Base-by-base conservation (phyloP, 2,888 invertebrate genomes). In the Stenolophus ochropezus region DNA sequence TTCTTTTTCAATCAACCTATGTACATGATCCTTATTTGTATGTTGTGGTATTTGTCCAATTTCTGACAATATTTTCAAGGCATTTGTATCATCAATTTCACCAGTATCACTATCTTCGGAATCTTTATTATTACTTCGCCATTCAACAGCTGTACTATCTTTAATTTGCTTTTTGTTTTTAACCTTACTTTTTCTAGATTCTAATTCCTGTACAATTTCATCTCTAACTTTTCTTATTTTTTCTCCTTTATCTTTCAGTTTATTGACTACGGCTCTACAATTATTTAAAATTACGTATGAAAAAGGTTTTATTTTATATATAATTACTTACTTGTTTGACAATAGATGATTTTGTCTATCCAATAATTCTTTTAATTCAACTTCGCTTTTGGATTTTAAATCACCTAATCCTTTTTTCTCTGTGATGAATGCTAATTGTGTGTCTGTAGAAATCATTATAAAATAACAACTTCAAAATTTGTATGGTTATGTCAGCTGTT, bases 231-330 rank as follows among this genome's bases (percentile, higher is more conserved):
- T 73, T 23, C 14, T 51, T 42, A 80, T 14, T 53, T 80, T 80
- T 21, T 80, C 73, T 18, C 80, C 80, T 80, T 73, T 80, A 56
- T 80, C 80, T 56, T 80, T 73, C 42, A 80, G 47, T 47, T 80
- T 71, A 56, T 58, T 73, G 21, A 80, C 73, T 73, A 80, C 56
- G 42, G 73, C 42, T 73, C 80, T 80, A 16, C 27, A 76, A 53
- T 25, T 49, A 65, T 25, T 20, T 27, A 65, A 53, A 49, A 25
- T 16, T 23, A 20, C 42, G 8, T 20, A 20, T 18, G 20, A 1
- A 8, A 42, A 42, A 6, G 14, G 16, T 21, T n/a, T n/a, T n/a
- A n/a, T n/a, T n/a, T n/a, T n/a, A n/a, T n/a, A n/a, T n/a, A n/a
- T n/a, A n/a, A 0, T 77, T 25, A 80, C 56, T 23, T 80, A 80